A percentile compares a stretch with the other conserved stretches of the same genome.
phyloP scores from a whole-genome alignment of 2,113 vertebrate species.

The Hemiprocne comata region DNA sequence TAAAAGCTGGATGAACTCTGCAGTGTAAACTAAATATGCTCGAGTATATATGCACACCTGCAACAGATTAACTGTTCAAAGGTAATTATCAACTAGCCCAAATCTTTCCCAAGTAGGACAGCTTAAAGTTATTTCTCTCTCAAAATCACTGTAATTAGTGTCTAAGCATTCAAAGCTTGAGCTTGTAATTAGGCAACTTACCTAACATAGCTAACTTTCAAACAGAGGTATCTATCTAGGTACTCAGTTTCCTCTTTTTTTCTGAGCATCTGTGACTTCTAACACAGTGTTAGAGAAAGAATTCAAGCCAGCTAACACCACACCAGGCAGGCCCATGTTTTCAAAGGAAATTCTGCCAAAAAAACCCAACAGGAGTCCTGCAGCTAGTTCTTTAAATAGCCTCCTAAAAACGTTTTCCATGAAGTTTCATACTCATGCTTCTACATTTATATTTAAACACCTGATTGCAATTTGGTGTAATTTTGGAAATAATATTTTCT shows the following conservation, averaged over 20 bases:
- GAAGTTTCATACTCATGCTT: fast-evolving
- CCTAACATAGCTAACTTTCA: neutral
- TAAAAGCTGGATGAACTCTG: neutral
- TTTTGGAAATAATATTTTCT: neutral
- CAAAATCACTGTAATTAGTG: neutral
- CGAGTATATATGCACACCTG: neutral
- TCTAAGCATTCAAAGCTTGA: neutral
- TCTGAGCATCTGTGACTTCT: neutral
- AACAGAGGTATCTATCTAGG: neutral
- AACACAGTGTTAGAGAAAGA: neutral
- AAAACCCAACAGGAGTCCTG: neutral
- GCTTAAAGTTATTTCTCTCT: neutral
- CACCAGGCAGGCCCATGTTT: neutral
- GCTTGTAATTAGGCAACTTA: neutral
- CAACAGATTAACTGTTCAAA: neutral
- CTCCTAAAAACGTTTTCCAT: neutral
- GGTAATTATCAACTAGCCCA: neutral
- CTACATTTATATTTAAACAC: neutral
- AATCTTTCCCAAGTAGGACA: neutral
- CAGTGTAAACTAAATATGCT: neutral
- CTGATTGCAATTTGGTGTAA: neutral
- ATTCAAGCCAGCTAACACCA: neutral
- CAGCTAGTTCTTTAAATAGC: neutral
- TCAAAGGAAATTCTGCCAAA: neutral
- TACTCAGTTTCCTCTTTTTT: neutral